Evolutionary conservation across 2,797 vertebrate species (phyloP).

Genomic region (Sphenopsis melanotis): DNA sequence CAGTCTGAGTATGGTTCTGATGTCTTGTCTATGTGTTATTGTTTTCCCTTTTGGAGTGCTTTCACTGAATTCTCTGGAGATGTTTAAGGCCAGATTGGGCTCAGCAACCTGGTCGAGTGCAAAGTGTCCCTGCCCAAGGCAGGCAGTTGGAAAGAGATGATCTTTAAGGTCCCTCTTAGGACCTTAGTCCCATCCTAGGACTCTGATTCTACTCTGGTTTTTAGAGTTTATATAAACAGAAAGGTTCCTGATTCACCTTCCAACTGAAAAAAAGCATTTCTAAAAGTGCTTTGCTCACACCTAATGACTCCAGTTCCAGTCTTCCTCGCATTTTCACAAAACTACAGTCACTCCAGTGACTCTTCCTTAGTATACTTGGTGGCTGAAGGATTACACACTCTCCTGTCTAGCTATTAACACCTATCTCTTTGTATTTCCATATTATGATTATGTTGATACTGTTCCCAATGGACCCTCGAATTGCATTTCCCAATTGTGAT

Average conservation of each 20-base stretch:
- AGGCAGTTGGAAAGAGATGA: neutral
- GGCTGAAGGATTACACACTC: neutral
- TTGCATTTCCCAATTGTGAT: neutral
- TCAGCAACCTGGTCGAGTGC: neutral
- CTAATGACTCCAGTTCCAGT: neutral
- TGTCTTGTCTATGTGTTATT: neutral
- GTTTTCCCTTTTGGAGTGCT: neutral
- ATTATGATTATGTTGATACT: neutral
- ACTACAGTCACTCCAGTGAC: neutral
- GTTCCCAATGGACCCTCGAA: neutral
- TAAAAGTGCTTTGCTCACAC: neutral
- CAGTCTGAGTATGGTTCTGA: accelerated
- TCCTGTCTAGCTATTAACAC: neutral
- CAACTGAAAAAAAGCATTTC: neutral
- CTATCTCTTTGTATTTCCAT: neutral
- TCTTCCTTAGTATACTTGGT: neutral
- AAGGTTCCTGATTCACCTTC: accelerated
- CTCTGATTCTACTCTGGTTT: accelerated
- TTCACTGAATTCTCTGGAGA: neutral
- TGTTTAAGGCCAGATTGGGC: neutral
- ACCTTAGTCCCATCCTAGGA: too few relatives aligned
- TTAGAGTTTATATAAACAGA: neutral
- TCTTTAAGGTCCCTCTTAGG: neutral
- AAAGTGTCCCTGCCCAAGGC: neutral
- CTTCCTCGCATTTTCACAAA: neutral